Evolutionary conservation across 2,113 vertebrate genomes (phyloP), one percentile per base, ranked within the genome.

Genomic region (Meleagris gallopavo): DNA sequence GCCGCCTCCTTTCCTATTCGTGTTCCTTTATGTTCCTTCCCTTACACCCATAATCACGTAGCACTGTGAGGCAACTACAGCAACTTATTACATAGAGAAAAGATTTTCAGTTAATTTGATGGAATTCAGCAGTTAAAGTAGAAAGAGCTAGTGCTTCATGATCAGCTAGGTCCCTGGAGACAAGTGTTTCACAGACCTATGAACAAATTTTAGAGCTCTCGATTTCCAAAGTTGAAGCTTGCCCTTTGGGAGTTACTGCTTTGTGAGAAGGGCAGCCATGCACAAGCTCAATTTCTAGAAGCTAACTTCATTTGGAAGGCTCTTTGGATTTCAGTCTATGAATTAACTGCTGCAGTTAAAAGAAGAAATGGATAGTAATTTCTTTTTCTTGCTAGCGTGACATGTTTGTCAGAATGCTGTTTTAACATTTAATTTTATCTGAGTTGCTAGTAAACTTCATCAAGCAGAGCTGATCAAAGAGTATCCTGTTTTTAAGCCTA

Each of bases 1-100:
- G 77, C n/a, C 77, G 58, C 89, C 70, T 95, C 92, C 92, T 81
- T 95, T 94, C 83, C 73, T 86, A 43, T 94, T 86, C 57, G 34
- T 80, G 30, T 89, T 50, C 19, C 16, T 4, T 3, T 79, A 29
- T 73, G 72, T 77, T 71, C 43, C 40, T 90, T 94, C 46, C 52
- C 83, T 89, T 72, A 41, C 24, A 70, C 12, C 83, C 40, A 10
- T 21, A 46, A 60, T 64, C 66, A 40, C 5, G 13, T 66, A 87
- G 80, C 71, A 89, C 69, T 36, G 66, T 91, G 74, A 84, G 45
- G 66, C 61, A 94, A 58, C 83, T 75, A 43, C 70, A 88, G 71
- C 43, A 72, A 46, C 62, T 76, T 58, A 62, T 74, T 34, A 21
- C 30, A 15, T 5, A 55, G 78, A 61, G 6, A 85, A 64, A 14